phyloP scores from a whole-genome alignment of 2,797 vertebrate species.

The Hippocampus kuda region DNA sequence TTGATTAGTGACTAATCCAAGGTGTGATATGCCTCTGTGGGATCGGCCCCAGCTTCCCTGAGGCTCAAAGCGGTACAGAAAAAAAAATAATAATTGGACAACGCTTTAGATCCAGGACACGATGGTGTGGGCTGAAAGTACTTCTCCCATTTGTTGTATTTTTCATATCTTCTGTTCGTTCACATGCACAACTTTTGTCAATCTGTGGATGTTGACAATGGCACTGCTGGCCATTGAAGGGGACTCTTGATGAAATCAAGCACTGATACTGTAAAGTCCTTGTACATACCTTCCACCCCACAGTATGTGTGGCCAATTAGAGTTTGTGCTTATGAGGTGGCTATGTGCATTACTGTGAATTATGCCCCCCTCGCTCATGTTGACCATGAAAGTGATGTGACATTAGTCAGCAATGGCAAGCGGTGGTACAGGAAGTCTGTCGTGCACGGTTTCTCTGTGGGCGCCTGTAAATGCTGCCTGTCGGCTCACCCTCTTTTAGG shows the following conservation, averaged over 20 bases:
- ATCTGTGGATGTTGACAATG: neutral
- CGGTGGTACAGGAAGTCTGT: constrained; percentile 59
- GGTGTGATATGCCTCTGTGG: no score
- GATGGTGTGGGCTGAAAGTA: neutral
- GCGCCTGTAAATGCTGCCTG: constrained; percentile 41
- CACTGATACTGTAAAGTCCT: constrained; percentile 55
- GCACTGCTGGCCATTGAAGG: neutral
- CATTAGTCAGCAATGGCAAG: constrained; percentile 62
- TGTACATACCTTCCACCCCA: constrained; percentile 26
- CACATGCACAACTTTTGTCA: neutral
- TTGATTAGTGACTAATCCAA: no score
- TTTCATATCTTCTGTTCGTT: neutral
- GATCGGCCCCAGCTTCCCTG: no score
- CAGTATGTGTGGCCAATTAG: constrained; percentile 73
- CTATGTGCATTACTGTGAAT: constrained; percentile 66
- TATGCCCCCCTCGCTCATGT: constrained; percentile 61
- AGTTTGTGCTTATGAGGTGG: constrained; percentile 61
- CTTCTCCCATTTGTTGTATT: neutral
- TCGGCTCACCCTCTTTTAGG: constrained; percentile 29
- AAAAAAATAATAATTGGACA: no score
- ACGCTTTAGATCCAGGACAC: neutral
- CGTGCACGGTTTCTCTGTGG: constrained; percentile 44
- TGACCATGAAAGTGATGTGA: constrained; percentile 61
- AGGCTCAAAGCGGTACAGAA: neutral
- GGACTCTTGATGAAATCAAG: neutral